A percentile compares a stretch with the other conserved stretches of the same genome.
Conservation (phyloP, 2,797 vertebrate species). For the Hapalemur alaotrensis region DNA sequence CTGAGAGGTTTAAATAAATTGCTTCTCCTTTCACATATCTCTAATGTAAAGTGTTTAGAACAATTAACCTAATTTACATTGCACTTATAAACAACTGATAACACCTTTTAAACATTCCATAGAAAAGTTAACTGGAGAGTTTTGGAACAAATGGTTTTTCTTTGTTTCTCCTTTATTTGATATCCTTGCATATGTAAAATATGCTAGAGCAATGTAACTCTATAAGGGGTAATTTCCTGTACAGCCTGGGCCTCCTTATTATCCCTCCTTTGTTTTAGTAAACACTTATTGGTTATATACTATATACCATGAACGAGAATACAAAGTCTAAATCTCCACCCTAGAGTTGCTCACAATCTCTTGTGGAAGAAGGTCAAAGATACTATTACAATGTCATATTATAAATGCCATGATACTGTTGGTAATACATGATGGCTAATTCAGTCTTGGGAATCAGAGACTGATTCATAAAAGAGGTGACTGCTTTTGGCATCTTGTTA, state of each 20-base stretch:
- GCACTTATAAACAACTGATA: not conserved
- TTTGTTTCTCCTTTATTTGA: not conserved
- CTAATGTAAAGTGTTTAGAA: not conserved
- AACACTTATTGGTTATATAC: not conserved
- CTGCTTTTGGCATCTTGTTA: slow-evolving; percentile 54
- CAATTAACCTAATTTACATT: slow-evolving; percentile 29
- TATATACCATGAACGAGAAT: not conserved
- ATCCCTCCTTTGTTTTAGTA: not conserved
- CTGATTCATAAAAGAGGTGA: slow-evolving; percentile 57
- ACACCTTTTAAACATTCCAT: not conserved
- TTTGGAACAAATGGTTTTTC: not conserved
- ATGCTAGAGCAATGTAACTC: not conserved
- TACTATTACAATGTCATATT: not conserved
- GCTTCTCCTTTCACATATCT: not conserved
- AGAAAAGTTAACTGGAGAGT: slow-evolving; percentile 5
- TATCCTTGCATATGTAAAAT: not conserved
- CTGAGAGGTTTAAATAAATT: not conserved
- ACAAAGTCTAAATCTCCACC: not conserved
- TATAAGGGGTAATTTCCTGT: not conserved
- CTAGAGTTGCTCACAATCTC: not conserved
- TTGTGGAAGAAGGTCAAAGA: not conserved
- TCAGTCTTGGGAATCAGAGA: slow-evolving; percentile 28
- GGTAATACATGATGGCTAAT: slow-evolving; percentile 16
- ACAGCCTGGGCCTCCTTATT: not conserved
- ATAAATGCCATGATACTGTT: not conserved